Evolutionary conservation across 2,797 vertebrate species (phyloP).

Genomic region (Champsocephalus esox): DNA sequence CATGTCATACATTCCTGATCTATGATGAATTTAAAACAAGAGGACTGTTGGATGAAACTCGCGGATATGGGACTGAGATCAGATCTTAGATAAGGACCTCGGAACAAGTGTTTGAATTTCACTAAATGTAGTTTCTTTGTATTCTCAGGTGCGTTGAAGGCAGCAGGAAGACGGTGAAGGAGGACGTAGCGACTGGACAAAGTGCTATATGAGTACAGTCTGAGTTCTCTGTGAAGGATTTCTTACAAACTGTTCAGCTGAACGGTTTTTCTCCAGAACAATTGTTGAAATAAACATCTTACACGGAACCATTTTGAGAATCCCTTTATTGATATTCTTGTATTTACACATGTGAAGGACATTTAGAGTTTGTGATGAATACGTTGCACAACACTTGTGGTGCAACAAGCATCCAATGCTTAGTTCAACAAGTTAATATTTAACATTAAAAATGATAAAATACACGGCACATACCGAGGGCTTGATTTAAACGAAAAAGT

Average conservation of each 20-base stretch:
- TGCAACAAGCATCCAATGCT: too few species aligned
- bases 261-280: rapidly evolving
- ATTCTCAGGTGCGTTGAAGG: constrained; percentile 6
- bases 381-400: too few species aligned
- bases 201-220: too few species aligned
- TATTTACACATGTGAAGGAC: neutral
- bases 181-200: neutral
- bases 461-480: too few species aligned
- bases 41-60: constrained; percentile 94
- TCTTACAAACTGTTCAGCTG: too few species aligned
- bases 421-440: too few species aligned
- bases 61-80: constrained; percentile 99
- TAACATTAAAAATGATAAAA: too few species aligned
- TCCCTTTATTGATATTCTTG: neutral
- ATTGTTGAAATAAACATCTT: neutral
- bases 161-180: too few species aligned
- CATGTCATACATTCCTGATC: constrained; percentile 76
- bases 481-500: too few species aligned
- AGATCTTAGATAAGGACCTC: rapidly evolving
- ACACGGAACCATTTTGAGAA: neutral
- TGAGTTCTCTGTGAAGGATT: too few species aligned
- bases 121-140: neutral
- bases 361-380: neutral
- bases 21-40: constrained; percentile 85
- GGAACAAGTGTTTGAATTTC: rapidly evolving